Base-by-base conservation (phyloP, 2,888 invertebrate species). In the Acrocyrtus sp. region DNA sequence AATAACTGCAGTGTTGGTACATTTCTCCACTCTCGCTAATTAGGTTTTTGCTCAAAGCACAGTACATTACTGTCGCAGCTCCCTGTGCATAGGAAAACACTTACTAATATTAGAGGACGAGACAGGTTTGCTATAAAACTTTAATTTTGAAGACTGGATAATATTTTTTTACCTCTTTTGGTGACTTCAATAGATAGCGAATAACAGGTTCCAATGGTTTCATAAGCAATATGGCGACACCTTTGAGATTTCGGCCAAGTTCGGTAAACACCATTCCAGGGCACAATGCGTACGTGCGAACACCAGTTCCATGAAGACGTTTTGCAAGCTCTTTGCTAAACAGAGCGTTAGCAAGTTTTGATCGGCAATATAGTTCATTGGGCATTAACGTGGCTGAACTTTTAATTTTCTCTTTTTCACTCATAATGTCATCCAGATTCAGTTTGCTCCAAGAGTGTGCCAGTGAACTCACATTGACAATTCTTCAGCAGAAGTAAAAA, bases 1-100 rank as follows among this genome's bases (percentile, higher is more conserved):
- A 91, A 62, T 87, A 87, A 29, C 85, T 86, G 82, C 93, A 93
- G 83, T 93, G 90, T 50, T 90, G 88, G 84, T 93, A 95, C 82
- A 93, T 88, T 78, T 87, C 86, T 15, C 94, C 94, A 22, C 89
- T 88, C 81, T 90, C 88, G 0, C 89, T 88, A n/a, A 85, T 85
- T 34, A 90, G 82, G 72, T 90, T 87, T 76, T 91, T 90, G 75
- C 91, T 91, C 0, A 91, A 89, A 0, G 93, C 92, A 83, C 93
- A 92, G 84, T 90, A 90, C 21, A 94, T 85, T 21, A 92, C 87
- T 1, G 93, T 92, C 84, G 93, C 91, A 0, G 91, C 89, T 48
- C 94, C 94, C 92, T 94, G 85, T 93, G 85, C 22, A 5, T 17
- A 63, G 19, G 29, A 22, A 65, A 61, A 22, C 56, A 43, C 6